phyloP scores from a whole-genome alignment of 2,797 vertebrate genomes.

The Thunnus albacares region DNA sequence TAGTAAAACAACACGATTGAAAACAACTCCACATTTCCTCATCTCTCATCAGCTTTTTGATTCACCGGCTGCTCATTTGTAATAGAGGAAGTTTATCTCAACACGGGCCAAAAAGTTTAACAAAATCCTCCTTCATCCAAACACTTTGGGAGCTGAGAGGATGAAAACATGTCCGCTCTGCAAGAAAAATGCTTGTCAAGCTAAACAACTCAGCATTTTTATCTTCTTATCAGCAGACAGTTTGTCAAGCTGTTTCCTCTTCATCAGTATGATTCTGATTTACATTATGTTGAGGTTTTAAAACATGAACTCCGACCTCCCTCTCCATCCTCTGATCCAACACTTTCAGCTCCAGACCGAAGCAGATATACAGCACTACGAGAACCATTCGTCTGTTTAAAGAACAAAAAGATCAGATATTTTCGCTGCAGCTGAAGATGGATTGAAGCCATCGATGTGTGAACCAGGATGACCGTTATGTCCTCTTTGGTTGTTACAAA shows the following conservation, averaged over 20 bases:
- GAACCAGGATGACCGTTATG: too few relatives aligned
- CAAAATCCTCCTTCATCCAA: slow-evolving; percentile 2
- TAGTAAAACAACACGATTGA: slow-evolving; percentile 1
- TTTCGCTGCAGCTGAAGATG: too few relatives aligned
- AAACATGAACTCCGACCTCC: not conserved
- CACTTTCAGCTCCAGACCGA: too few relatives aligned
- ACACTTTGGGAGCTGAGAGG: slow-evolving; percentile 1
- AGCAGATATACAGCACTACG: too few relatives aligned
- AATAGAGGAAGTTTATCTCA: not conserved
- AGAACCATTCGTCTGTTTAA: too few relatives aligned
- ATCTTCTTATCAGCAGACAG: slow-evolving; percentile 5
- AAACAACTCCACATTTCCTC: not conserved
- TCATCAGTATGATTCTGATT: not conserved
- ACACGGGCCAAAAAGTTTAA: not conserved
- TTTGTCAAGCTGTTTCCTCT: slow-evolving; percentile 7
- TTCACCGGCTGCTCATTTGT: slow-evolving; percentile 15
- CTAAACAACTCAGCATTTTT: slow-evolving; percentile 14
- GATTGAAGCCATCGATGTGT: too few relatives aligned
- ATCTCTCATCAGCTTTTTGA: not conserved
- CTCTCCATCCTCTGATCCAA: too few relatives aligned
- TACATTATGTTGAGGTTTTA: slow-evolving; percentile 7
- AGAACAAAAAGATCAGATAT: too few relatives aligned
- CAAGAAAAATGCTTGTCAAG: not conserved
- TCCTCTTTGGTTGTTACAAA: too few relatives aligned
- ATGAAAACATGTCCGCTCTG: not conserved